phyloP scores from a whole-genome alignment of 92 coral and sea anemone species.

The Porites lobata region DNA sequence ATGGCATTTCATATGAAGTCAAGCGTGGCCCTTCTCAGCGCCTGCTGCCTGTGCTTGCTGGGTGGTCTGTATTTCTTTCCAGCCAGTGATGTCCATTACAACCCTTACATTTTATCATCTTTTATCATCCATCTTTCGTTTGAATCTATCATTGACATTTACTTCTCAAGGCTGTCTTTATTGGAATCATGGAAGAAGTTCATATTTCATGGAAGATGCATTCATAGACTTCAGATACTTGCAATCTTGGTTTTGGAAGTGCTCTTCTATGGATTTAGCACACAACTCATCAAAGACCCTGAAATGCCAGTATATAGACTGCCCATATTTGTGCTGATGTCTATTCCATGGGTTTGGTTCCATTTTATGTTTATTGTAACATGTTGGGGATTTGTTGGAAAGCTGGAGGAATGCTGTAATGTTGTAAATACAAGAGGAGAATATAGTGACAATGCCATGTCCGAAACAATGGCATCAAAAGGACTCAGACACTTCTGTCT shows the following conservation, averaged over 20 bases:
- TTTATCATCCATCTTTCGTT: slow-evolving; percentile 87
- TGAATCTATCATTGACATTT: slow-evolving; percentile 86
- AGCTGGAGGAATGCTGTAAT: slow-evolving; percentile 93
- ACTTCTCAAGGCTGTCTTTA: slow-evolving; percentile 89
- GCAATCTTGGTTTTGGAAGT: slow-evolving; percentile 61
- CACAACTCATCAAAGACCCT: slow-evolving; percentile 76
- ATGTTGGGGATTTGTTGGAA: slow-evolving; percentile 94
- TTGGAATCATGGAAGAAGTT: slow-evolving; percentile 93
- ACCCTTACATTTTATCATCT: slow-evolving; percentile 90
- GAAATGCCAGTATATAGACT: slow-evolving; percentile 78
- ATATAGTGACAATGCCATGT: slow-evolving; percentile 83
- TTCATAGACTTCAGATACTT: slow-evolving; percentile 77
- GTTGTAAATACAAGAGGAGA: slow-evolving; percentile 83
- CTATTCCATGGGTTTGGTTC: slow-evolving; percentile 86
- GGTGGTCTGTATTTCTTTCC: slow-evolving; percentile 91
- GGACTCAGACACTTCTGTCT: slow-evolving; percentile 96
- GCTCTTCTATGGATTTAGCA: slow-evolving; percentile 71
- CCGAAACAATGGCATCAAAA: slow-evolving; percentile 94
- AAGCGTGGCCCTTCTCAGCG: slow-evolving; percentile 83
- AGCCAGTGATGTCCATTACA: slow-evolving; percentile 87
- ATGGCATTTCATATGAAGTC: slow-evolving; percentile 94
- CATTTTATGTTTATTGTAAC: slow-evolving; percentile 92
- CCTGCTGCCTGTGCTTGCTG: slow-evolving; percentile 70
- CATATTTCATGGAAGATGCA: slow-evolving; percentile 80
- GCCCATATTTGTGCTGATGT: slow-evolving; percentile 80